A percentile compares a stretch with the other conserved stretches of the same genome.
These are phyloP conservation scores for Ammodytes dubius DNA, from an alignment of 2,113 vertebrate species.

Conservation along the genomic window DNA sequence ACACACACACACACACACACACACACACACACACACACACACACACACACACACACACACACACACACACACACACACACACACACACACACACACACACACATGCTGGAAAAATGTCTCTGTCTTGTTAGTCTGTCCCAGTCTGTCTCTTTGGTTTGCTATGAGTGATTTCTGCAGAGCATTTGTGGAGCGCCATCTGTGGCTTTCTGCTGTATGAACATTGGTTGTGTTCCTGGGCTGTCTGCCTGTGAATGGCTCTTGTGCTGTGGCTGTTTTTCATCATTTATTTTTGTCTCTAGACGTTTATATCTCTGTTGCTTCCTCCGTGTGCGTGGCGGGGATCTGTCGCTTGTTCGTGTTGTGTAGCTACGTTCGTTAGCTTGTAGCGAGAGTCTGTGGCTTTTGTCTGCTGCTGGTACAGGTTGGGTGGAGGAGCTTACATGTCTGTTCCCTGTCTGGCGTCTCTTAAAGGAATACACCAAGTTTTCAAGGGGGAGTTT, in stretches of 20 bases:
- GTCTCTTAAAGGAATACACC: conserved; percentile 58
- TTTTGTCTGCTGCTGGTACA: conserved; percentile 49
- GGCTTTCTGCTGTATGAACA: conserved; percentile 50
- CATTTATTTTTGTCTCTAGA: conserved; percentile 22
- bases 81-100: conserved; percentile 14
- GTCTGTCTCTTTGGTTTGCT: conserved; percentile 64
- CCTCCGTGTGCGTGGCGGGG: conserved; percentile 22
- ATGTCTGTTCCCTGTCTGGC: conserved; percentile 57
- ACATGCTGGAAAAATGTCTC: conserved; percentile 22
- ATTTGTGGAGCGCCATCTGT: conserved; percentile 49
- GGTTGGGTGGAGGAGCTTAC: conserved; percentile 33
- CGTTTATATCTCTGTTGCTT: conserved; percentile 57
- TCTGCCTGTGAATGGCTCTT: conserved; percentile 49
- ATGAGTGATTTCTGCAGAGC: conserved; percentile 37
- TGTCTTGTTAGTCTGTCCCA: conserved; percentile 62
- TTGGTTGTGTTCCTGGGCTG: conserved; percentile 35
- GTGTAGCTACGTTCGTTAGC: not conserved
- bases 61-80: not conserved
- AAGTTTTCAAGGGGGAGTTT: conserved; percentile 36
- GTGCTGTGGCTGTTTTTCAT: conserved; percentile 36
- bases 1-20: conserved; percentile 11
- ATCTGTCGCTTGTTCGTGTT: conserved; percentile 41
- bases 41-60: not conserved
- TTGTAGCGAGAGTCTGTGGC: conserved; percentile 41
- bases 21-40: not conserved